These are phyloP conservation scores for Phasia obesa DNA, from an alignment of 2,888 invertebrate species.

Conservation along the genomic window DNA sequence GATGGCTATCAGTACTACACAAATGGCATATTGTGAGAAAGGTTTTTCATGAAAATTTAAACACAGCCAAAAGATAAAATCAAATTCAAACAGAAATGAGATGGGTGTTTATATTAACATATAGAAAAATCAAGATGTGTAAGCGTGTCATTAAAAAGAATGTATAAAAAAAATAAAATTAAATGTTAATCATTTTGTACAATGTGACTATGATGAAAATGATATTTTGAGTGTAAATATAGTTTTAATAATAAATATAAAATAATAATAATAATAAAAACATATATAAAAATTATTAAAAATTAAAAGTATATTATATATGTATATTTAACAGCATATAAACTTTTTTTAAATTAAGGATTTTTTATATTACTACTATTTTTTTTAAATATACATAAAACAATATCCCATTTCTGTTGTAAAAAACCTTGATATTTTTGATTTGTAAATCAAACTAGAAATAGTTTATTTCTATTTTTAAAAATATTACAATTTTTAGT, in stretches of 20 bases:
- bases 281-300: constrained; percentile 46
- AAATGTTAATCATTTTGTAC: constrained; percentile 20
- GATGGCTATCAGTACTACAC: constrained; percentile 99
- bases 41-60: constrained; percentile 83
- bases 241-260: constrained; percentile 49
- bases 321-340: constrained; percentile 24
- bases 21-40: constrained; percentile 91
- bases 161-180: constrained; percentile 1
- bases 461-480: constrained; percentile 10
- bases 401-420: background rate
- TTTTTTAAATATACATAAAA: constrained; percentile 30
- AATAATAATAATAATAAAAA: constrained; percentile 42
- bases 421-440: constrained; percentile 1
- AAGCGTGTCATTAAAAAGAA: constrained; percentile 23
- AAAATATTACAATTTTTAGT: constrained; percentile 21
- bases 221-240: constrained; percentile 63
- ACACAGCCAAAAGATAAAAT: constrained; percentile 25
- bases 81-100: background rate
- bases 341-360: constrained; percentile 43
- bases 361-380: constrained; percentile 52
- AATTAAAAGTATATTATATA: constrained; percentile 29
- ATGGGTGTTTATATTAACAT: background rate
- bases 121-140: background rate
- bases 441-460: constrained; percentile 22
- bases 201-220: constrained; percentile 19